phyloP scores from a whole-genome alignment of 1,140 invertebrate species.

The Drosophila gunungcola region DNA sequence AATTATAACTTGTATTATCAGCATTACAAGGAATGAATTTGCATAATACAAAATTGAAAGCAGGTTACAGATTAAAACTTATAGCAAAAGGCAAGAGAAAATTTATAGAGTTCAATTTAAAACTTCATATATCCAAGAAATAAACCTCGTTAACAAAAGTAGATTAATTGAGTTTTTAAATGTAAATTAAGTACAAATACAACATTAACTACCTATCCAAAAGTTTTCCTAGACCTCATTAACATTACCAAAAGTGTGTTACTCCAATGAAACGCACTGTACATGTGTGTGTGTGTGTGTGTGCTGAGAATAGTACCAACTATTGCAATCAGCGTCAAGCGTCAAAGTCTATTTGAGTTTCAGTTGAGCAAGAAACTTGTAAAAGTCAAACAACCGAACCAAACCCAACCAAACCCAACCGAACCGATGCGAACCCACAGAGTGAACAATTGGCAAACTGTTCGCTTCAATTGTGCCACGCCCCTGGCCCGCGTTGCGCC shows the following conservation, averaged over 20 bases:
- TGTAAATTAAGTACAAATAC: constrained; percentile 17
- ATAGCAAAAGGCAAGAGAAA: no score
- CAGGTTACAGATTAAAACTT: not conserved
- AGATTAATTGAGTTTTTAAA: constrained; percentile 12
- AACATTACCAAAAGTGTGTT: constrained; percentile 6
- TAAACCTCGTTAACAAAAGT: constrained; percentile 4
- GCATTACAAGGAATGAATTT: not conserved
- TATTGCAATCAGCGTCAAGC: constrained; percentile 80
- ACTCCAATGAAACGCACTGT: constrained; percentile 22
- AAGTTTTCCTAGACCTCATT: constrained; percentile 13
- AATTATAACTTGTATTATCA: constrained; percentile 7
- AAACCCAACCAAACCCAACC: constrained; percentile 32
- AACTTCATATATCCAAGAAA: not conserved
- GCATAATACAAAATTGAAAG: constrained; percentile 3
- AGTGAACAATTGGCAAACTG: constrained; percentile 76
- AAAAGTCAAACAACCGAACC: constrained; percentile 69
- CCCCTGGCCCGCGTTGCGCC: constrained; percentile 4
- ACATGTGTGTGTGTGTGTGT: constrained; percentile 3
- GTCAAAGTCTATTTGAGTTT: constrained; percentile 82
- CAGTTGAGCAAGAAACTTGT: constrained; percentile 62
- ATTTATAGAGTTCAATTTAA: not conserved
- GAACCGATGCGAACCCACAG: constrained; percentile 32
- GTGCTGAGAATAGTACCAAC: constrained; percentile 34
- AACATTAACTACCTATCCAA: constrained; percentile 10
- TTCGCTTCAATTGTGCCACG: constrained; percentile 74